Evolutionary conservation across 2,888 invertebrate genomes (phyloP), one percentile per base, ranked within the genome.

Genomic region (Ypsolopha sequella): DNA sequence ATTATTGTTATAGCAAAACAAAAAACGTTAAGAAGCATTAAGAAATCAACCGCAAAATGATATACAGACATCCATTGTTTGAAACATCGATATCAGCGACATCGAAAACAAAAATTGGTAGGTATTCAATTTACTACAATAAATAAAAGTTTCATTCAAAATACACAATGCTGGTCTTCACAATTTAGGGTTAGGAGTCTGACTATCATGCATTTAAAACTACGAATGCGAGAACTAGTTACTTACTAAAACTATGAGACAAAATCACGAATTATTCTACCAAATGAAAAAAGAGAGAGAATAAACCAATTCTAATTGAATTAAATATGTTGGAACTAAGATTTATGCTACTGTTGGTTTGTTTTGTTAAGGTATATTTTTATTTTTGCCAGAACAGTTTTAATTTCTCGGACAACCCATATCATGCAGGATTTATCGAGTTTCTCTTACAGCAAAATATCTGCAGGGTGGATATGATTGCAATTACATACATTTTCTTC

Each of bases 11-110:
- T 50, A 41, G 50, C 50, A 48, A 41, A 50, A 51, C 41, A 48
- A 52, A 48, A 48, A 51, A 41, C 8, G 36, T 51, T 45, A 47
- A 39, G 78, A 82, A 80, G 77, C 66, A 76, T 14, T 35, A 46
- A 24, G 24, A 79, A 80, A 74, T 59, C 50, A 57, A 57, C 65
- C 64, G 57, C 61, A 64, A 62, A 59, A 58, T 66, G 54, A 63
- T 63, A 64, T 60, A 62, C 58, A 59, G 55, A 58, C 56, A 53
- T 60, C 62, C 66, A 63, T 56, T 9, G 7, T 6, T 60, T 56
- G 24, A 24, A 24, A 62, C 58, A 60, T 59, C 60, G 62, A 69
- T 63, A 55, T 53, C 64, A 73, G 74, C 79, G 60, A 80, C 74
- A 80, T 70, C 66, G 65, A 71, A 71, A 68, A 63, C 58, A 63